Percentiles rank a stretch among this genome's conserved stretches.
phyloP scores from a whole-genome alignment of 2,888 invertebrate species.

The Matsumyia berberina region DNA sequence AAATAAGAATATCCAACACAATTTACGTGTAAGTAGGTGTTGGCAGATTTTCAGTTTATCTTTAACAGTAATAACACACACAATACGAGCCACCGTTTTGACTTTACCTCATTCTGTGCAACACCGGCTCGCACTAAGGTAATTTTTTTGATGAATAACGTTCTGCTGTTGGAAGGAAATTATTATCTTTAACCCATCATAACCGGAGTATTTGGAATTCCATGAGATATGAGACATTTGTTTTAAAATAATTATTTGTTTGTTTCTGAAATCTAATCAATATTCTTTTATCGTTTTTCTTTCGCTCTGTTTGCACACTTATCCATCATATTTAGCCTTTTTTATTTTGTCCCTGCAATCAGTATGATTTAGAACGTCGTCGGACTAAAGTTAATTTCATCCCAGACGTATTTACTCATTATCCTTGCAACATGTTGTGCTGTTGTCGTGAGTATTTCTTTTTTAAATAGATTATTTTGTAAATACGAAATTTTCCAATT shows the following conservation, averaged over 20 bases:
- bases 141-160: slow-evolving; percentile 22
- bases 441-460: slow-evolving; percentile 59
- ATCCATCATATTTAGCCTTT: slow-evolving; percentile 52
- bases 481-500: background rate
- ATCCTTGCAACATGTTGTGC: slow-evolving; percentile 54
- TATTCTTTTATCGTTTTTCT: slow-evolving; percentile 71
- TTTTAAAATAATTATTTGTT: slow-evolving; percentile 71
- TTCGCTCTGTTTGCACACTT: slow-evolving; percentile 62
- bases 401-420: background rate
- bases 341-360: slow-evolving; percentile 42
- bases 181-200: background rate
- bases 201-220: slow-evolving; percentile 30
- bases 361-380: slow-evolving; percentile 50
- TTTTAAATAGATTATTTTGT: background rate
- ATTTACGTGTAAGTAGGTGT: background rate
- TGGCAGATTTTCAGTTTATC: slow-evolving; percentile 12
- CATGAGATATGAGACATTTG: slow-evolving; percentile 65
- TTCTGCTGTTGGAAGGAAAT: background rate
- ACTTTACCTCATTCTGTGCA: background rate
- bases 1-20: background rate
- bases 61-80: background rate
- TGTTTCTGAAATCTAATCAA: slow-evolving; percentile 75
- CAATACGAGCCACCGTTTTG: background rate
- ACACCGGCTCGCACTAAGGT: background rate
- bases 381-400: slow-evolving; percentile 32